These are phyloP conservation scores for Pelvicachromis taeniatus DNA, from an alignment of 2,113 vertebrate genomes.

Conservation along the genomic window DNA sequence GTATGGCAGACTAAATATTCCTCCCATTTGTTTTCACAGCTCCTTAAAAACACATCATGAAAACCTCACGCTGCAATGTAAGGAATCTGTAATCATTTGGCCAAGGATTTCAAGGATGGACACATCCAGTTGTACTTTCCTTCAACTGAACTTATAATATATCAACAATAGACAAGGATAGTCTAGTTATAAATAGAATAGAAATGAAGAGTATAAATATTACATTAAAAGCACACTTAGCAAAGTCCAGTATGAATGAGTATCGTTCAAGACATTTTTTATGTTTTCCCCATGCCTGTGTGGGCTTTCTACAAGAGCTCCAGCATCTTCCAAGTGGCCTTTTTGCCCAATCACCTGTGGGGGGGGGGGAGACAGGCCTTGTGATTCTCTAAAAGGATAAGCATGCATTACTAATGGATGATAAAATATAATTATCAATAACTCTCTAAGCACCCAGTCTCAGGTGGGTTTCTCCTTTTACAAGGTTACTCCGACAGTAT, in stretches of 20 bases:
- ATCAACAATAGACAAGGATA: not conserved
- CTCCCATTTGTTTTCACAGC: slow-evolving; percentile 29
- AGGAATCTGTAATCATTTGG: not conserved
- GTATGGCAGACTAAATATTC: slow-evolving; percentile 58
- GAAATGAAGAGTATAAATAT: not conserved
- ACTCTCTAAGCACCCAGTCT: not conserved
- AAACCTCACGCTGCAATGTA: not conserved
- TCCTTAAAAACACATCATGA: slow-evolving; percentile 20
- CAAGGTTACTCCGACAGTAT: not conserved
- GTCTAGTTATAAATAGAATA: not conserved
- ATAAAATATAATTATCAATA: not conserved
- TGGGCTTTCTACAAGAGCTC: not conserved
- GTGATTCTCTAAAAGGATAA: not conserved
- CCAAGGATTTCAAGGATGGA: not conserved
- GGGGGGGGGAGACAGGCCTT: too few species aligned
- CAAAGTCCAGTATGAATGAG: not conserved
- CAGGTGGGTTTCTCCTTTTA: not conserved
- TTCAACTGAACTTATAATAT: not conserved
- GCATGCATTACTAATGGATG: not conserved
- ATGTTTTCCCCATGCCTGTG: not conserved
- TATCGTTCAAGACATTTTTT: not conserved
- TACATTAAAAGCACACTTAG: not conserved
- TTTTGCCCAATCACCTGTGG: not conserved
- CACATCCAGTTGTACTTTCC: not conserved
- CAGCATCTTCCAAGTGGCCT: not conserved